Conservation (phyloP, 2,797 vertebrate species). For the Bryconaethiops microstoma region DNA sequence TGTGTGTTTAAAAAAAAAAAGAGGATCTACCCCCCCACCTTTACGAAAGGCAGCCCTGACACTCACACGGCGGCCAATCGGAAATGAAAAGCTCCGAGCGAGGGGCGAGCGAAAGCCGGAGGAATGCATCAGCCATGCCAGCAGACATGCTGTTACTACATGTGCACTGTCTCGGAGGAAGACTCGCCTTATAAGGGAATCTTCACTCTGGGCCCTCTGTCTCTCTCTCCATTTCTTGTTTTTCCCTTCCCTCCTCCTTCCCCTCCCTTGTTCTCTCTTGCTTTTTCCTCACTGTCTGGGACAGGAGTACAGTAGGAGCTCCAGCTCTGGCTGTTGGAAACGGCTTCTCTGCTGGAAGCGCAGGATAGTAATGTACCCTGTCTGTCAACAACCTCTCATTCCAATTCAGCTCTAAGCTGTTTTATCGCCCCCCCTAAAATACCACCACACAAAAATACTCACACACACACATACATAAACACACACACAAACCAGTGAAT, state of each 20-base stretch:
- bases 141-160: conserved; percentile 85
- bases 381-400: conserved; percentile 65
- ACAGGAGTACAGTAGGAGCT: conserved; percentile 69
- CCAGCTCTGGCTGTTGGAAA: conserved; percentile 42
- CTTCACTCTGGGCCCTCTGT: conserved; percentile 72
- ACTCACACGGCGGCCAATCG: conserved; percentile 89
- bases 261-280: conserved; percentile 34
- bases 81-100: conserved; percentile 95
- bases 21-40: conserved; percentile 81
- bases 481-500: not conserved
- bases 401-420: conserved; percentile 41
- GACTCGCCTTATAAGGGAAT: conserved; percentile 88
- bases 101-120: conserved; percentile 78
- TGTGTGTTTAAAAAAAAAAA: conserved; percentile 88
- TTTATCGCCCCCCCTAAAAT: too few relatives aligned
- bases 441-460: not conserved
- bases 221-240: conserved; percentile 14
- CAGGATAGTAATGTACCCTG: conserved; percentile 58
- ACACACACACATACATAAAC: not conserved
- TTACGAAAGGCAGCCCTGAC: conserved; percentile 89
- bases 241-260: conserved; percentile 26
- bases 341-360: conserved; percentile 23
- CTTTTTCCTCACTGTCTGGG: conserved; percentile 35
- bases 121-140: conserved; percentile 89
- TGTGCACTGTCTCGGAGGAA: conserved; percentile 84